These are phyloP conservation scores for Cyanoderma ruficeps DNA, from an alignment of 2,113 vertebrate species.

Conservation along the genomic window DNA sequence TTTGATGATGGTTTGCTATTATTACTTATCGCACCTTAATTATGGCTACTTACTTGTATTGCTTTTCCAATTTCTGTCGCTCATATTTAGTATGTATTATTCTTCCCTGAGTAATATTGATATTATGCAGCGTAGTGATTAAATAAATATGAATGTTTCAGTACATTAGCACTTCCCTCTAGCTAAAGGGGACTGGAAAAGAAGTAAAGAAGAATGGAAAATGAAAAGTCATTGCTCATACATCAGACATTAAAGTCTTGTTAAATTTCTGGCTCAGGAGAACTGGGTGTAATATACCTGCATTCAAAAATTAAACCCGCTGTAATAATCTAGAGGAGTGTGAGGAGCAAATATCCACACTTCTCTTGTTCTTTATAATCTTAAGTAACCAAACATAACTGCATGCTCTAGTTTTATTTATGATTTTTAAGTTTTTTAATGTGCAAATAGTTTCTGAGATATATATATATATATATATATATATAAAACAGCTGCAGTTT, in stretches of 20 bases:
- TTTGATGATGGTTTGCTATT: not conserved
- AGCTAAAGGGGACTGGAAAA: not conserved
- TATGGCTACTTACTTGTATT: not conserved
- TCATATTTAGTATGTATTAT: not conserved
- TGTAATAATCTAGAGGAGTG: not conserved
- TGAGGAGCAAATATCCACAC: not conserved
- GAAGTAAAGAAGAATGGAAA: not conserved
- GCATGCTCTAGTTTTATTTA: not conserved
- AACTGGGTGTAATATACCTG: not conserved
- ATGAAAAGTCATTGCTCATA: not conserved
- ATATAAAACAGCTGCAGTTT: not conserved
- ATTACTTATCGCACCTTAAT: not conserved
- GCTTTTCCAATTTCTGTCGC: not conserved
- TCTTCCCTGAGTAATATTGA: not conserved
- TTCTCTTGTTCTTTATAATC: not conserved
- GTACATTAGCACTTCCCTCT: not conserved
- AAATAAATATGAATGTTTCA: not conserved
- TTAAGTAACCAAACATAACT: not conserved
- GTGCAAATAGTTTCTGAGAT: not conserved
- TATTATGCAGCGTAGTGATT: not conserved
- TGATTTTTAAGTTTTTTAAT: not conserved
- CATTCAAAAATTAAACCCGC: not conserved
- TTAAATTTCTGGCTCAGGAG: not conserved
- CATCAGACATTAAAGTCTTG: not conserved
- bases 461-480: not conserved